These are phyloP conservation scores for Wiebesia pumilae DNA, from an alignment of 1,140 invertebrate genomes.

Conservation along the genomic window DNA sequence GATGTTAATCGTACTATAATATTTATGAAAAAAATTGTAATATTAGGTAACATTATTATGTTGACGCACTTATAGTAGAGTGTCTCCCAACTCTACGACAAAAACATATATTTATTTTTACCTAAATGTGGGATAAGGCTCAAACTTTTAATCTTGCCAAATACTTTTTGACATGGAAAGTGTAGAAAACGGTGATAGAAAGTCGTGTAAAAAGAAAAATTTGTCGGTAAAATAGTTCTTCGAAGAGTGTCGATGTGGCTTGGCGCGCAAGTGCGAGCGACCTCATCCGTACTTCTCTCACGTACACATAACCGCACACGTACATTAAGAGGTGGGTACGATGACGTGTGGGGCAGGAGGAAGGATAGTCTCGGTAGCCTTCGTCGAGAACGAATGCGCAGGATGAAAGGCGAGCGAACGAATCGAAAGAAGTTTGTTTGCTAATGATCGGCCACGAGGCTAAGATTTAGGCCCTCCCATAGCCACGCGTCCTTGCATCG, in stretches of 20 bases:
- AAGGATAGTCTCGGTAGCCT: background rate
- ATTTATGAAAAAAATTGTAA: too few species aligned
- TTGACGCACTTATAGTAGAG: too few species aligned
- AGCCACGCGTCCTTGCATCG: slow-evolving; percentile 14
- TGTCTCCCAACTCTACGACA: too few species aligned
- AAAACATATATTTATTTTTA: too few species aligned
- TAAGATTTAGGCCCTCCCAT: slow-evolving; percentile 33
- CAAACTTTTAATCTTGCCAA: too few species aligned
- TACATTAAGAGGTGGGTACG: background rate
- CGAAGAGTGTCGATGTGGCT: background rate
- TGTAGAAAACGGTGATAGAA: too few species aligned
- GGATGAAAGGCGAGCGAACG: background rate
- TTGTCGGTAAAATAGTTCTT: background rate
- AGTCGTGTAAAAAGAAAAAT: too few species aligned
- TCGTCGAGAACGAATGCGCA: background rate
- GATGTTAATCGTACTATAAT: too few species aligned
- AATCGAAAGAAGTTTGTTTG: slow-evolving; percentile 3
- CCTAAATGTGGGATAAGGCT: too few species aligned
- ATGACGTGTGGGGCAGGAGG: background rate
- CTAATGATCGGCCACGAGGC: slow-evolving; percentile 30
- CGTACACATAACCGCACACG: background rate
- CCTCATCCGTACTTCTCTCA: background rate
- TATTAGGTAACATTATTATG: too few species aligned
- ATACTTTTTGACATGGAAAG: too few species aligned
- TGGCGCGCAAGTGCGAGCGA: background rate